Conservation (phyloP, 1,140 invertebrate genomes). For the Drosophila willistoni region DNA sequence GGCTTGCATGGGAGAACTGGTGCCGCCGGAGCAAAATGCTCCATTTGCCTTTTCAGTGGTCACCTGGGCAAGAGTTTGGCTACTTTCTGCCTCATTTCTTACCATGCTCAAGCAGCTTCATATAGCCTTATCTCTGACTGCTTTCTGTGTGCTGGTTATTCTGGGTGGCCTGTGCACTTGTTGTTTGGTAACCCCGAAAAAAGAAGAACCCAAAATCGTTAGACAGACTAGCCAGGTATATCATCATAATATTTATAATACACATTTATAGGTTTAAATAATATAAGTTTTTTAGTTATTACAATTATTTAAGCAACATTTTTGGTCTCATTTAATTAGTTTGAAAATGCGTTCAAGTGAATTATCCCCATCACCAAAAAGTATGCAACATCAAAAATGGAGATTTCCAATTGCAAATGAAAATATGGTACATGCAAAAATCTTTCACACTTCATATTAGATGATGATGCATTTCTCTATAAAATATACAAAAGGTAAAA, state of each 20-base stretch:
- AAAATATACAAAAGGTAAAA: no score
- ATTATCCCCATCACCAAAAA: no score
- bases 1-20: conserved; percentile 66
- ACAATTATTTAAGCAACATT: not conserved
- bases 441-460: no score
- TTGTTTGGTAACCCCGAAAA: conserved; percentile 48
- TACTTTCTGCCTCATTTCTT: conserved; percentile 76
- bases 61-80: conserved; percentile 73
- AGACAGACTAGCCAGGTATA: not conserved
- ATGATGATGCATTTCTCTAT: no score
- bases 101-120: conserved; percentile 68
- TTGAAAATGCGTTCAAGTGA: not conserved
- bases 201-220: conserved; percentile 8
- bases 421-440: no score
- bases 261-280: conserved; percentile 31
- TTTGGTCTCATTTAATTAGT: not conserved
- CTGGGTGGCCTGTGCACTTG: conserved; percentile 74
- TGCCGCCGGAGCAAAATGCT: conserved; percentile 54
- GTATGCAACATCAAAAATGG: no score
- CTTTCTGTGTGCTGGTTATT: conserved; percentile 68
- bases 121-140: conserved; percentile 66
- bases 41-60: conserved; percentile 69
- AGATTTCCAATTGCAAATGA: no score
- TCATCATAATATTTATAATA: conserved; percentile 23
- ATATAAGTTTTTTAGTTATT: no score